These are phyloP conservation scores for Prionailurus viverrinus DNA, from an alignment of 2,113 vertebrate genomes.

Conservation along the genomic window DNA sequence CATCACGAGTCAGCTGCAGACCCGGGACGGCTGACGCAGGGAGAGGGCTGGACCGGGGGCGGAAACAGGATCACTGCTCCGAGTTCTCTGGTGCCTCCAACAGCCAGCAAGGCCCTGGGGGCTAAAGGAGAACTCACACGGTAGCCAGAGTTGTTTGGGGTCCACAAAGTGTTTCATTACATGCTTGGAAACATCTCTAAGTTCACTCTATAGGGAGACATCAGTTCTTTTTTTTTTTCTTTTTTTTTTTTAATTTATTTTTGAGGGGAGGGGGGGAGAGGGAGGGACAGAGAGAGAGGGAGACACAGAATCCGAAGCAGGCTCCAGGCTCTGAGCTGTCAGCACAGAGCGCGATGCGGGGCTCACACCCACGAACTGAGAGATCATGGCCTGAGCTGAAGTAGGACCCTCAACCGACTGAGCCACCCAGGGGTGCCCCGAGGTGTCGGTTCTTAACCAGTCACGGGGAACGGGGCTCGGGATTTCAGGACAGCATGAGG, in stretches of 20 bases:
- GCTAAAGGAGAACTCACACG: fast-evolving
- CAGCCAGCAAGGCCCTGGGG: neutral
- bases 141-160: fast-evolving
- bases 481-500: neutral
- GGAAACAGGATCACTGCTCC: neutral
- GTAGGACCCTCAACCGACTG: no score
- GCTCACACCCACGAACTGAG: no score
- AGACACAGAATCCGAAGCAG: no score
- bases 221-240: neutral
- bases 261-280: no score
- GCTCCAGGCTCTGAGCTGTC: no score
- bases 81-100: neutral
- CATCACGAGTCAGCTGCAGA: neutral
- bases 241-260: no score
- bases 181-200: neutral
- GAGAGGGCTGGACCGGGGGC: no score
- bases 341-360: no score
- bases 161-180: fast-evolving
- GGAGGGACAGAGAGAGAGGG: no score
- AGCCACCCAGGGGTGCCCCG: no score
- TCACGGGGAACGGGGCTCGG: neutral
- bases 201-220: neutral
- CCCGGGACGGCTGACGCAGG: no score
- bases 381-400: no score
- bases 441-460: neutral